A percentile compares a stretch with the other conserved stretches of the same genome.
Evolutionary conservation across 1,140 invertebrate species (phyloP).

Genomic region (Epicauta chinensis): DNA sequence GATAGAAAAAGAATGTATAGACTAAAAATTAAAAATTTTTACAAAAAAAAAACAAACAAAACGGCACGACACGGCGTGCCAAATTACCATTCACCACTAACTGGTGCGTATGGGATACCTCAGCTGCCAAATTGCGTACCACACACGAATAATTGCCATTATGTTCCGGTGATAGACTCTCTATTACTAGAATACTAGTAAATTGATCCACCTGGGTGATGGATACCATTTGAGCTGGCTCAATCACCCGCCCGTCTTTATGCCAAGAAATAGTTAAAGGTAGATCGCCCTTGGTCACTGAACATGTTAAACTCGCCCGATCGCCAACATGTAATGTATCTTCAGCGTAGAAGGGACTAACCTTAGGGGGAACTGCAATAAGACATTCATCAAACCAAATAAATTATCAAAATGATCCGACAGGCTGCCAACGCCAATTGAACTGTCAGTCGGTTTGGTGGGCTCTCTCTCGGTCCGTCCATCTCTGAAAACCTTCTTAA

Average conservation of each 20-base stretch:
- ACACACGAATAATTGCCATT: conserved; percentile 73
- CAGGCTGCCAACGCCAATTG: not conserved
- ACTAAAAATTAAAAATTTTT: conserved; percentile 16
- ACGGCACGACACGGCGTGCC: conserved; percentile 37
- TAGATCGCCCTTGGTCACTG: conserved; percentile 69
- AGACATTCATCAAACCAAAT: conserved; percentile 25
- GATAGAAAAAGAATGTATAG: conserved; percentile 48
- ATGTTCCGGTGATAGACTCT: conserved; percentile 68
- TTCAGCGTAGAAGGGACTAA: conserved; percentile 69
- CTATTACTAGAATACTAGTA: conserved; percentile 72
- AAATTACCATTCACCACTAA: conserved; percentile 76
- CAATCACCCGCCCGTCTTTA: conserved; percentile 64
- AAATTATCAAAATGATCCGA: not conserved
- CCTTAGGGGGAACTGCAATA: conserved; percentile 73
- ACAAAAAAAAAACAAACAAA: too few species aligned
- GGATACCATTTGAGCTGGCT: conserved; percentile 54
- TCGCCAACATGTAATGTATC: conserved; percentile 69
- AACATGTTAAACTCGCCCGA: conserved; percentile 67
- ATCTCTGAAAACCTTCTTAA: not conserved
- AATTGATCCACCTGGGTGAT: conserved; percentile 68
- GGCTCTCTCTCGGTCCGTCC: not conserved
- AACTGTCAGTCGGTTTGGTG: too few species aligned
- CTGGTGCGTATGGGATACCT: conserved; percentile 65
- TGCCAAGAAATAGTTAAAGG: conserved; percentile 71
- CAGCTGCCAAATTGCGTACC: conserved; percentile 64